Percentiles rank a stretch among this genome's conserved stretches.
Conservation (phyloP, 2,113 vertebrate species). For the Muntiacus reevesi region DNA sequence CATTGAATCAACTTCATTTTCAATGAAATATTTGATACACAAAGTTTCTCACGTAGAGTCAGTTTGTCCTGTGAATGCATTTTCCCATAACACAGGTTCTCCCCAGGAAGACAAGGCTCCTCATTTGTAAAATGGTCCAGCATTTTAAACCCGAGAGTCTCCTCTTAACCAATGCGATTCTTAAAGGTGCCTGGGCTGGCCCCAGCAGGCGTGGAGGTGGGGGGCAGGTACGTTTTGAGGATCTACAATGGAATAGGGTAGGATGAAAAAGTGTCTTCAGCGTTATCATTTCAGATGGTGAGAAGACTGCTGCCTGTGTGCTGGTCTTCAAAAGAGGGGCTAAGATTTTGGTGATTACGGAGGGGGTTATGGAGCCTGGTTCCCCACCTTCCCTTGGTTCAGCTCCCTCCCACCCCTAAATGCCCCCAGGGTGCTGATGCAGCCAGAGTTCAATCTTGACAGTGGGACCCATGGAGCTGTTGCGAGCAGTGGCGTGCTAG, state of each 20-base stretch:
- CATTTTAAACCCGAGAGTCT: not conserved
- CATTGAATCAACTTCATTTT: not conserved
- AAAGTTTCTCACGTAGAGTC: not conserved
- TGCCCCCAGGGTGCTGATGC: not conserved
- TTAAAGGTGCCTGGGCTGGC: not conserved
- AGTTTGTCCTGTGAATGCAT: not conserved
- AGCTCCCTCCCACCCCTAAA: not conserved
- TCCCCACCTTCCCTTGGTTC: not conserved
- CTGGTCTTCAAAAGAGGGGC: not conserved
- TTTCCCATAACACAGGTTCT: not conserved
- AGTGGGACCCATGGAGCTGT: not conserved
- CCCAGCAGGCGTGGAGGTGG: not conserved
- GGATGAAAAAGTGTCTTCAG: fast-evolving
- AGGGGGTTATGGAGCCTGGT: not conserved
- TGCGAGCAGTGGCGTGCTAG: not conserved
- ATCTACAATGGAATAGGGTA: not conserved
- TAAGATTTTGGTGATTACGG: not conserved
- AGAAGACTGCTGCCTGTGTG: not conserved
- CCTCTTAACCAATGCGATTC: not conserved
- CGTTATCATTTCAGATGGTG: not conserved
- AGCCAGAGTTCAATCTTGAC: not conserved
- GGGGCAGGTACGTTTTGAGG: not conserved
- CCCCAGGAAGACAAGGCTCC: not conserved
- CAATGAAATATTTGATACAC: not conserved
- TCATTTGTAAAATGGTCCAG: not conserved